Conservation (phyloP, 2,888 invertebrate genomes). For the Sisyra nigra region DNA sequence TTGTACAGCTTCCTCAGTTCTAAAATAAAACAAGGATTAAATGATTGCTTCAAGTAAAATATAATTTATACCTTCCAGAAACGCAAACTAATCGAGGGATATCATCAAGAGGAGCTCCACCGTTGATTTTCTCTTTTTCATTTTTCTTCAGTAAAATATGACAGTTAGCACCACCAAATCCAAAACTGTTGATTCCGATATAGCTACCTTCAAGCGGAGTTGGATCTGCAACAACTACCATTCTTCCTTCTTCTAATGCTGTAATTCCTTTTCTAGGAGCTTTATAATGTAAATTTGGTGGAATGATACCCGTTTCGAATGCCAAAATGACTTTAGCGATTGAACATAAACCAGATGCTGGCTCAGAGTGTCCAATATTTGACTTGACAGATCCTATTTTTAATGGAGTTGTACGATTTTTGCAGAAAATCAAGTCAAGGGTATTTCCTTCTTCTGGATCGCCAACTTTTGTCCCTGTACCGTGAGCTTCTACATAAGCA, state of each 20-base stretch:
- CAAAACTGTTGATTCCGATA: constrained; percentile 80
- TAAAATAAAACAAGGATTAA: too few species aligned
- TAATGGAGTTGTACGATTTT: constrained; percentile 56
- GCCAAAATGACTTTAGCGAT: constrained; percentile 56
- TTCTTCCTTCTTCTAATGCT: constrained; percentile 41
- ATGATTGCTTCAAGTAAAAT: neutral
- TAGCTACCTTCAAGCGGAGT: constrained; percentile 55
- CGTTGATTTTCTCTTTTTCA: constrained; percentile 41
- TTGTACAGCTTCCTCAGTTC: constrained; percentile 61
- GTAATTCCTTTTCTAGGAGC: constrained; percentile 33
- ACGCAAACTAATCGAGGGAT: constrained; percentile 55
- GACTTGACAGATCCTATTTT: constrained; percentile 85
- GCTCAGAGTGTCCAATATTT: constrained; percentile 87
- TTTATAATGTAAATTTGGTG: constrained; percentile 72
- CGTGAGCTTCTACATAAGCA: constrained; percentile 76
- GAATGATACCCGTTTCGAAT: constrained; percentile 63
- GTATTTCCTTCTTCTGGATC: constrained; percentile 85
- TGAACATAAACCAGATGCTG: constrained; percentile 68
- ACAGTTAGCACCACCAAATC: constrained; percentile 83
- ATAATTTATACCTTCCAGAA: constrained; percentile 36
- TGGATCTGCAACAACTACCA: constrained; percentile 57
- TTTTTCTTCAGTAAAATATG: constrained; percentile 49
- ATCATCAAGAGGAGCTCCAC: constrained; percentile 42
- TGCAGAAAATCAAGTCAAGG: constrained; percentile 63
- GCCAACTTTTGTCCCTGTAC: constrained; percentile 67